phyloP scores from a whole-genome alignment of 2,888 invertebrate genomes.

The Mellilla xanthometata region DNA sequence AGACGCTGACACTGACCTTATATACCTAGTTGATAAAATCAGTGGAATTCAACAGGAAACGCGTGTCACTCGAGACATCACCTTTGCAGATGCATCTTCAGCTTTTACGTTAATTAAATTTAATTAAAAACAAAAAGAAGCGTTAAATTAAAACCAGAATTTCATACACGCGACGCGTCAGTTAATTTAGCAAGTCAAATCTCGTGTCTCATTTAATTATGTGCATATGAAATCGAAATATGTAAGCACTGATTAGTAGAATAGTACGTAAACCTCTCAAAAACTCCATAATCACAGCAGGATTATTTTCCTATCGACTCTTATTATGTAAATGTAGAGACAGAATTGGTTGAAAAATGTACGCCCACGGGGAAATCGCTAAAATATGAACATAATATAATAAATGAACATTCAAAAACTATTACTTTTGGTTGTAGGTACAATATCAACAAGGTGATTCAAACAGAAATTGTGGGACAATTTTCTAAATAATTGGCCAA shows the following conservation, averaged over 20 bases:
- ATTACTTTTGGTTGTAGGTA: conserved; percentile 3
- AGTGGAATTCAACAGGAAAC: conserved; percentile 4
- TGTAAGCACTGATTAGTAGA: conserved; percentile 1
- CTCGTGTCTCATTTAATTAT: not conserved
- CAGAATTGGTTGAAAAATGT: not conserved
- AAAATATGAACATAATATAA: conserved; percentile 4
- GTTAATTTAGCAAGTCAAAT: conserved; percentile 4
- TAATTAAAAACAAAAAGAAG: no score
- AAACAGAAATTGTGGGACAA: no score
- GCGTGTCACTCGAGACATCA: conserved; percentile 1
- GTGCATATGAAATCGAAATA: conserved; percentile 1
- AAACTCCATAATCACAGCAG: conserved; percentile 6
- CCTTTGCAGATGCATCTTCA: conserved; percentile 2
- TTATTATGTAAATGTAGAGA: conserved; percentile 8
- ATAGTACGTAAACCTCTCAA: conserved; percentile 1
- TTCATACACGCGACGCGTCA: not conserved
- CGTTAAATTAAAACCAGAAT: no score
- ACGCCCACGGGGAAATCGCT: conserved; percentile 4
- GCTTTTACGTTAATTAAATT: conserved; percentile 1
- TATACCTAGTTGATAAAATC: conserved; percentile 12
- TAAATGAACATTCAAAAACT: no score
- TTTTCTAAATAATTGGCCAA: no score
- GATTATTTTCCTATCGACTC: conserved; percentile 5
- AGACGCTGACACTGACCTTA: not conserved
- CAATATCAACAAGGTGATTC: not conserved